A percentile compares a stretch with the other conserved stretches of the same genome.
phyloP scores from a whole-genome alignment of 2,113 vertebrate genomes.

The Microcebus tavaratra region DNA sequence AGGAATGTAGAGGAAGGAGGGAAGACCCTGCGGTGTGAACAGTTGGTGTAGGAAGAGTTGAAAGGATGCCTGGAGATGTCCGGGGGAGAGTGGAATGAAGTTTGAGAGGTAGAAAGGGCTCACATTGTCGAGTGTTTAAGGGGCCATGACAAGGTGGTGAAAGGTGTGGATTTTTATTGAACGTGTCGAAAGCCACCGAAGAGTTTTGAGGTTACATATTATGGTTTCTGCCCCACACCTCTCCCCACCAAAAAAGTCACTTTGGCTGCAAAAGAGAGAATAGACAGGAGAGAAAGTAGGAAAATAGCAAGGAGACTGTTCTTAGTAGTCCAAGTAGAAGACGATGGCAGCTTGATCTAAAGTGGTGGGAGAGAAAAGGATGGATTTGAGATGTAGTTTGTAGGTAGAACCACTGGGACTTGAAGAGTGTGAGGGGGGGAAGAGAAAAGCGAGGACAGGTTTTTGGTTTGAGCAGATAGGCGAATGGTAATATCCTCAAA shows the following conservation, averaged over 20 bases:
- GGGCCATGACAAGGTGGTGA: neutral
- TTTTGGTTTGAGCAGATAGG: neutral
- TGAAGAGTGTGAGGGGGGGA: neutral
- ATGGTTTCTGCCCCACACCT: neutral
- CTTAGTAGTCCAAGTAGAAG: neutral
- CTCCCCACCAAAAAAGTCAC: neutral
- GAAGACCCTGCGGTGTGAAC: neutral
- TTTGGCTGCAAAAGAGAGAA: neutral
- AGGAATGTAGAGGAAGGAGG: neutral
- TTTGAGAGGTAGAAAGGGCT: constrained; percentile 21
- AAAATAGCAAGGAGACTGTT: neutral
- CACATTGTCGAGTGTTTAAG: neutral
- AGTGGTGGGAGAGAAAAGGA: neutral
- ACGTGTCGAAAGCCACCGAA: neutral
- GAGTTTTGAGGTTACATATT: neutral
- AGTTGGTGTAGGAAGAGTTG: constrained; percentile 19
- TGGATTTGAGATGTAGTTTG: neutral
- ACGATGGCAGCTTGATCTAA: neutral
- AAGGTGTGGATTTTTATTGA: neutral
- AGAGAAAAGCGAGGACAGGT: neutral
- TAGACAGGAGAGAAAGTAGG: neutral
- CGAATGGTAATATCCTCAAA: neutral
- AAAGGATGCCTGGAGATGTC: constrained; percentile 43
- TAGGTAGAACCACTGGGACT: neutral
- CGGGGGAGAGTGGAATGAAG: neutral